Percentiles rank a stretch among this genome's conserved stretches.
phyloP scores from a whole-genome alignment of 2,888 invertebrate genomes.

The Branchellion lobata region DNA sequence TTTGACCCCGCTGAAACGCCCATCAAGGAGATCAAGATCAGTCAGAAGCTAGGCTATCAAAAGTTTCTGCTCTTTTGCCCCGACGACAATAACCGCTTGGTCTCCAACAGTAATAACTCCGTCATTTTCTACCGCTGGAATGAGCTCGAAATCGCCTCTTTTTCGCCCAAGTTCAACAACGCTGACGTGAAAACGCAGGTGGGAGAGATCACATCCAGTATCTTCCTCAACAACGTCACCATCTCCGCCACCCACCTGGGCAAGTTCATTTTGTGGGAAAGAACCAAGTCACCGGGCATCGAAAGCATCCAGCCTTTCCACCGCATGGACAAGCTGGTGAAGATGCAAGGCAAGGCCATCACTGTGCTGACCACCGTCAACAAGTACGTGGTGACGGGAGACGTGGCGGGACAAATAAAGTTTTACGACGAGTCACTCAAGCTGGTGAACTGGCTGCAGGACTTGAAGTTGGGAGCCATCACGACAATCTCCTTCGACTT shows the following conservation, averaged over 20 bases:
- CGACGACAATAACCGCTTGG: conserved; percentile 59
- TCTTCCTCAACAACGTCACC: conserved; percentile 60
- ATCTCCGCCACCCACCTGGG: conserved; percentile 62
- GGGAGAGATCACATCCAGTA: conserved; percentile 61
- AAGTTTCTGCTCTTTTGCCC: conserved; percentile 60
- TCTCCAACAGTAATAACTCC: conserved; percentile 61
- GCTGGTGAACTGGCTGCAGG: conserved; percentile 62
- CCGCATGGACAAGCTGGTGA: conserved; percentile 61
- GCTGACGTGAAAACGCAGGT: conserved; percentile 62
- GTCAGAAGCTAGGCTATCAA: conserved; percentile 53
- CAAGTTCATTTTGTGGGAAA: conserved; percentile 63
- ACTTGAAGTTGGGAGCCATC: conserved; percentile 61
- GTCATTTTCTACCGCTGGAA: conserved; percentile 62
- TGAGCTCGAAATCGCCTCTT: conserved; percentile 56
- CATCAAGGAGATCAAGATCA: conserved; percentile 58
- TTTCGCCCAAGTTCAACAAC: conserved; percentile 60
- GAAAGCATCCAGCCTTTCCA: conserved; percentile 57
- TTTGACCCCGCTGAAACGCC: conserved; percentile 61
- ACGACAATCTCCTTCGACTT: conserved; percentile 60
- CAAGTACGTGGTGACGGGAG: conserved; percentile 61
- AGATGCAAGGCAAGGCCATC: conserved; percentile 60
- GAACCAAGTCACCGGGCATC: conserved; percentile 56
- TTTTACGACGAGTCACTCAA: conserved; percentile 62
- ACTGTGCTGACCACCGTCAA: conserved; percentile 60
- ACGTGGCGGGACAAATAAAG: conserved; percentile 61